Conservation (phyloP, 2,113 vertebrate genomes). For the Polypterus senegalus region DNA sequence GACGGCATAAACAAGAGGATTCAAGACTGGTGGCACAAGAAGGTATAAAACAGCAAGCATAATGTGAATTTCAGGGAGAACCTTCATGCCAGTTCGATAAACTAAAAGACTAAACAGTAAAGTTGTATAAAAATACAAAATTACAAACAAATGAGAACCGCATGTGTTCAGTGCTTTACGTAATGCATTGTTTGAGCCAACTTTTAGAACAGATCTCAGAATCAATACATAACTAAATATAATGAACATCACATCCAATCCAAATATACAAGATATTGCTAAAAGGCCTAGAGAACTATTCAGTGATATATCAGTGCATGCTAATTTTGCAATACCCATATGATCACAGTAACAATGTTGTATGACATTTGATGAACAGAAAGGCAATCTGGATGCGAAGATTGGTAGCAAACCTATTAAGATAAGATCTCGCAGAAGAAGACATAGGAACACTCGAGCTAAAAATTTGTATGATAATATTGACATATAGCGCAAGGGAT, state of each 20-base stretch:
- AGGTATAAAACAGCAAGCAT: not conserved
- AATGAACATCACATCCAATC: conserved; percentile 24
- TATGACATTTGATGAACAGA: conserved; percentile 14
- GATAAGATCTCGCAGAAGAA: conserved; percentile 9
- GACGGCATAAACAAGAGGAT: conserved; percentile 1
- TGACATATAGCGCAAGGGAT: conserved; percentile 30
- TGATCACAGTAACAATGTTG: conserved; percentile 32
- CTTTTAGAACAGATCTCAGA: conserved; percentile 19
- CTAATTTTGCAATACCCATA: conserved; percentile 25
- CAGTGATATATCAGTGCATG: conserved; percentile 21
- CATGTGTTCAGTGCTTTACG: conserved; percentile 2
- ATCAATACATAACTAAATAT: conserved; percentile 27
- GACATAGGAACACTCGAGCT: conserved; percentile 23
- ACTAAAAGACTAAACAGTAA: conserved; percentile 9
- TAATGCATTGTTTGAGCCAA: conserved; percentile 13
- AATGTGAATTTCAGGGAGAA: not conserved
- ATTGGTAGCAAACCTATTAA: conserved; percentile 1
- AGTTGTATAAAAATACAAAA: conserved; percentile 16
- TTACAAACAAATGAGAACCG: conserved; percentile 2
- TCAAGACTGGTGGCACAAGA: conserved; percentile 1
- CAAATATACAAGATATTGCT: conserved; percentile 26
- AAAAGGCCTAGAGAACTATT: conserved; percentile 27
- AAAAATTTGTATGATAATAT: conserved; percentile 32
- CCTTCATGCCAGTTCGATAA: conserved; percentile 28
- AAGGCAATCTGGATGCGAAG: conserved; percentile 2